Evolutionary conservation across 2,888 invertebrate genomes (phyloP), one percentile per base, ranked within the genome.

Genomic region (Mythimna albipuncta): DNA sequence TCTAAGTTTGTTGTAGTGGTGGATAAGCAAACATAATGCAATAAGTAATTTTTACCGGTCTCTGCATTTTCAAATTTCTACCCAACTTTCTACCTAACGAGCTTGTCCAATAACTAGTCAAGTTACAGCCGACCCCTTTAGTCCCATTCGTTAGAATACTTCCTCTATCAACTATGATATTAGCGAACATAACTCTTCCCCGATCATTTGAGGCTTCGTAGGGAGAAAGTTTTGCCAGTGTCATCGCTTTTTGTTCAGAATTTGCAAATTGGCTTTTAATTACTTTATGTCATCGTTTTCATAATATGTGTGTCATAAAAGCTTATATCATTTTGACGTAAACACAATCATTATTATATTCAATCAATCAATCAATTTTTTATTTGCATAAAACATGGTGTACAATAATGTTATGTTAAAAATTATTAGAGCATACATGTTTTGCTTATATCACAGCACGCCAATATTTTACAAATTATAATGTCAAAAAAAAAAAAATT

Each of bases 101-200:
- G 54, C 21, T 55, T 52, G 58, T 59, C 69, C 19, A 16, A 62
- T 67, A 77, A 69, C 54, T 59, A 67, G 38, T 21, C 21, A 67
- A 81, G n/a, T 73, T 67, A 11, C 35, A 13, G 19, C 35, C 26
- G 7, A 4, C n/a, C 41, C 26, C 11, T 54, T 66, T 67, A 64
- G 54, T 32, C 32, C 32, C 57, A 58, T 63, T 76, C 21, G 52
- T 68, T 21, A 58, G 6, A 69, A 64, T 32, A 32, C 61, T 68
- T 64, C 38, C 44, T 21, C 35, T 35, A 55, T 67, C n/a, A 50
- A 58, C 50, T 64, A 35, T 35, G 54, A 59, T 77, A 77, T 62
- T 69, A 81, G 16, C 41, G 41, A 67, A 38, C 64, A 77, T 70
- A 50, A 64, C 44, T 73, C 44, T 44, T 66, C 16, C 47, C 26